Evolutionary conservation across 1,140 invertebrate genomes (phyloP), one percentile per base, ranked within the genome.

Genomic region (Drosophila jambulina): DNA sequence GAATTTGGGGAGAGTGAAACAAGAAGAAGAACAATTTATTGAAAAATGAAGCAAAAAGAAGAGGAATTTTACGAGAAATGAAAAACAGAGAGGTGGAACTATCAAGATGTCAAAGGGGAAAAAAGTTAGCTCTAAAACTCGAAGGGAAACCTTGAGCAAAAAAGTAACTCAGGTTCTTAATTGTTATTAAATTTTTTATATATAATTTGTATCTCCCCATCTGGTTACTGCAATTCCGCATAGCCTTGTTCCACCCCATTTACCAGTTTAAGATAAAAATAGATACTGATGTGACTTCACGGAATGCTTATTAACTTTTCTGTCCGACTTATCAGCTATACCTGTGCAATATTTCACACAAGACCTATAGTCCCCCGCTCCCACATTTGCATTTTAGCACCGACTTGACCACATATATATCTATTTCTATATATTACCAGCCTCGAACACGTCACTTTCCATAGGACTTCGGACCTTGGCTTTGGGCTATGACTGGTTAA

Each of bases 391-490:
- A 23, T 60, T 68, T 67, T 23, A 2, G 21, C 15, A 36, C 13
- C 13, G 19, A 36, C 10, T 15, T 36, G 63, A 9, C 17, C n/a
- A 36, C 2, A 38, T 23, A 48, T 70, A 40, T 38, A 45, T 64
- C 61, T 61, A 63, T 60, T 63, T 40, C 34, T 38, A 54, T 36
- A 53, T 21, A 10, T 10, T 36, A 23, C 13, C 29, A 60, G 25
- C 32, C 46, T 32, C n/a, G 25, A 60, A 34, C 34, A 57, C 78
- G 79, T 81, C 78, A 81, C 61, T 56, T 69, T 78, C 42, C 12
- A 23, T 10, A 7, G 45, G 48, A 46, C 78, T 81, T 81, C 42
- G 46, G 21, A 75, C 53, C 36, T 74, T 67, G 45, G 38, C 51
- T 40, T 15, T 74, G 56, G 51, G 29, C 36, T 45, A 58, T 71